Base-by-base conservation (phyloP, 2,888 invertebrate genomes). In the Alviniconcha strummeri region DNA sequence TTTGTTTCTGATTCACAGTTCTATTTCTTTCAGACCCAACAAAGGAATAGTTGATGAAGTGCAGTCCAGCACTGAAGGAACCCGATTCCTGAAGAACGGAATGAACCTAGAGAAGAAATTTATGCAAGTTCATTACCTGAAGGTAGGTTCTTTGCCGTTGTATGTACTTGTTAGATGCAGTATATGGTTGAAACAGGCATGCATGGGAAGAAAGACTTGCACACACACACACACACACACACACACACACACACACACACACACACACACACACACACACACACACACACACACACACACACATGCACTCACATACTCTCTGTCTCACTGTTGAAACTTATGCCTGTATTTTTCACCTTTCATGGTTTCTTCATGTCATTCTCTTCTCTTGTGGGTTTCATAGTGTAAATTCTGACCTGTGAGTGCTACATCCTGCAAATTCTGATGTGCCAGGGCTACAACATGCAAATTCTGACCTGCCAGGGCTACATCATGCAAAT, bases 91-190 rank as follows among this genome's bases (percentile, higher is more conserved):
- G 3, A 93, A 92, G 84, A 93, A 94, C 91, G 94, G 94, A 6
- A 91, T 93, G 86, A 93, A 94, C 75, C 92, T 93, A 9, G 90
- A 92, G 8, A 94, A 94, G 87, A 88, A 91, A 55, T 94, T 94
- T 85, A 92, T 93, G 83, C 94, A 94, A 85, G 93, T 94, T 17
- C 94, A 94, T 87, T 94, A 94, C 86, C 88, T 94, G 15, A 94
- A 94, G 90, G 93, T 93, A 81, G 84, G 85, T 81, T 69, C 71
- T 80, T 52, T 72, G n/a, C 9, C 9, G 1, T 4, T n/a, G 69
- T 69, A n/a, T 69, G 69, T 17, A n/a, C n/a, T 13, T 17, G 17
- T 69, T 36, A 36, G 1, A 36, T 36, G 36, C 3, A 36, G 36
- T 3, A 36, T 36, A 36, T 36, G 36, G 36, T 36, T 36, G 36